Evolutionary conservation across 1,140 invertebrate species (phyloP).

Genomic region (Protaetia brevitarsis): DNA sequence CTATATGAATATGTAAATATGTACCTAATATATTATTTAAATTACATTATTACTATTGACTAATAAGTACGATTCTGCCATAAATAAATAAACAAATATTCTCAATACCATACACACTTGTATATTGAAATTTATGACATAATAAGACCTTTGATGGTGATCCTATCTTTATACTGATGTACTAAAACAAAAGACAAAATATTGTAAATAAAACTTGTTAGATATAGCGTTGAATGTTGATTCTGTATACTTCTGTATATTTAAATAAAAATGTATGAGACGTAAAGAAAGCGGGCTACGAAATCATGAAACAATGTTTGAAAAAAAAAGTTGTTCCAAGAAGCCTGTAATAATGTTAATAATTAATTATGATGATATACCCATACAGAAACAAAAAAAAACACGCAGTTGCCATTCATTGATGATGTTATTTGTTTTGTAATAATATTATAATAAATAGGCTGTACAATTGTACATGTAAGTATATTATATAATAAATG

Average conservation of each 20-base stretch:
- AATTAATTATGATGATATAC: neutral
- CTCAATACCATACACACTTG: conserved; percentile 2
- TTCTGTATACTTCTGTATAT: conserved; percentile 32
- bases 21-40: too few relatives aligned
- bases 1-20: conserved; percentile 3
- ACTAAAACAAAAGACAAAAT: conserved; percentile 9
- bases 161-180: conserved; percentile 11
- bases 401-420: conserved; percentile 21
- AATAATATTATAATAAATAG: conserved; percentile 25
- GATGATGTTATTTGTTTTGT: neutral
- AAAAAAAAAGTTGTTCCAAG: conserved; percentile 3
- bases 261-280: conserved; percentile 10
- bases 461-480: neutral
- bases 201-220: conserved; percentile 32
- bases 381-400: too few relatives aligned
- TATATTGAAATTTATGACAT: too few relatives aligned
- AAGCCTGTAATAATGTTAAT: conserved; percentile 1
- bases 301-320: neutral
- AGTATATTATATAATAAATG: neutral
- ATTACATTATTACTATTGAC: neutral
- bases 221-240: conserved; percentile 35
- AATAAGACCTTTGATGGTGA: too few relatives aligned
- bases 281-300: neutral
- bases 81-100: conserved; percentile 1
- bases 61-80: neutral